phyloP scores from a whole-genome alignment of 2,113 vertebrate species.

The Eudorcas thomsonii region DNA sequence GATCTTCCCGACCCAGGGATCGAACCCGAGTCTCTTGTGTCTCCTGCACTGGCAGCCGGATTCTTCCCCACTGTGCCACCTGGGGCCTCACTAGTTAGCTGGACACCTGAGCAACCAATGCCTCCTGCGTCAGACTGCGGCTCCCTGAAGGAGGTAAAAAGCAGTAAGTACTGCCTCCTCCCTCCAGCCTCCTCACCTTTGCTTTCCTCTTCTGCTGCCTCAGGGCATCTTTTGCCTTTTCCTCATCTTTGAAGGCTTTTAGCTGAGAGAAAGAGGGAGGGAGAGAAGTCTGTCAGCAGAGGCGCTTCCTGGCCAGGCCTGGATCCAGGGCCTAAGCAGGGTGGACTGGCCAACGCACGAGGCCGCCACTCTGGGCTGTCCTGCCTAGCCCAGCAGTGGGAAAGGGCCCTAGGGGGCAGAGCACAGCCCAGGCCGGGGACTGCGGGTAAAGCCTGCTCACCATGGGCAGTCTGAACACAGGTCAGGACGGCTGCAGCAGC shows the following conservation, averaged over 20 bases:
- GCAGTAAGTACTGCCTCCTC: neutral
- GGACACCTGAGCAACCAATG: neutral
- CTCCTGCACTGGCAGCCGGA: neutral
- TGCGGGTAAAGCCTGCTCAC: neutral
- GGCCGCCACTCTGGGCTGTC: neutral
- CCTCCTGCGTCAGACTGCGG: neutral
- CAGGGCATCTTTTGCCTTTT: constrained; percentile 92
- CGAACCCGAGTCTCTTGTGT: neutral
- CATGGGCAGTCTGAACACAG: neutral
- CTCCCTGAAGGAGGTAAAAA: neutral
- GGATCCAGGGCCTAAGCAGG: too few species aligned
- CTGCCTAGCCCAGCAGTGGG: accelerated
- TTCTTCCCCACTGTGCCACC: neutral
- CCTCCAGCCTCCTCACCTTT: constrained; percentile 82
- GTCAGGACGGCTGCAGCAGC: neutral
- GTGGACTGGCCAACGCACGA: accelerated
- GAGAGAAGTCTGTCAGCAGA: neutral
- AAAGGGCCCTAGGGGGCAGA: neutral
- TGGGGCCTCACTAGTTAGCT: neutral
- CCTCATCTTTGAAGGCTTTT: constrained; percentile 91
- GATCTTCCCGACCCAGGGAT: neutral
- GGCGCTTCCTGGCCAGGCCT: neutral
- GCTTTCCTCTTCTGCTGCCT: constrained; percentile 90
- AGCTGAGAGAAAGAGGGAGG: constrained; percentile 79
- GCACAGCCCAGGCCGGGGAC: neutral